phyloP scores from a whole-genome alignment of 2,888 invertebrate genomes.

The Oxycera nigricornis region DNA sequence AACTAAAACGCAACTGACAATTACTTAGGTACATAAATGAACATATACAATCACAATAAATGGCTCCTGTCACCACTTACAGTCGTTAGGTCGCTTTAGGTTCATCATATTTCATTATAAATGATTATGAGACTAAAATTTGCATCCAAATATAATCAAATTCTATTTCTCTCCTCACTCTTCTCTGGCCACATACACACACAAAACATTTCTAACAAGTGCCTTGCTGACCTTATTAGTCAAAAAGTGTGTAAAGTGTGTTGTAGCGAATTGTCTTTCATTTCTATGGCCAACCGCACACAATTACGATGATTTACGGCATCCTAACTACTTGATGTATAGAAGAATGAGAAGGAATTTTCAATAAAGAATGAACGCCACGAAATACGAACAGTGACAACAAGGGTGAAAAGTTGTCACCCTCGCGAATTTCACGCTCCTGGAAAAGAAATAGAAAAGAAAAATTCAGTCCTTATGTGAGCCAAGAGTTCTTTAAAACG shows the following conservation, averaged over 20 bases:
- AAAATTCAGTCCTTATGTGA: constrained; percentile 18
- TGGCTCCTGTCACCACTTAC: no score
- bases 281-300: constrained; percentile 12
- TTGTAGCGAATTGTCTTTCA: constrained; percentile 27
- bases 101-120: background rate
- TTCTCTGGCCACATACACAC: background rate
- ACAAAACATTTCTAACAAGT: background rate
- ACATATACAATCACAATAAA: no score
- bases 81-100: background rate
- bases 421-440: background rate
- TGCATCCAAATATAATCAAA: constrained; percentile 23
- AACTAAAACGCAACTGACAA: no score
- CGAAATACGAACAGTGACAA: background rate
- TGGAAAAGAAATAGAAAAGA: background rate
- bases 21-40: no score
- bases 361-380: background rate
- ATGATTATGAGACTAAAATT: constrained; percentile 25
- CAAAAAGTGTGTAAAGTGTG: constrained; percentile 14
- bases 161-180: background rate
- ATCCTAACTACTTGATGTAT: constrained; percentile 30
- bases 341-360: background rate
- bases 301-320: constrained; percentile 39
- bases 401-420: background rate
- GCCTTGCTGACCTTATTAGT: constrained; percentile 26
- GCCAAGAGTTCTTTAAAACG: constrained; percentile 9